Evolutionary conservation across 1,140 invertebrate species (phyloP).

Genomic region (Paraescarpia echinospica): DNA sequence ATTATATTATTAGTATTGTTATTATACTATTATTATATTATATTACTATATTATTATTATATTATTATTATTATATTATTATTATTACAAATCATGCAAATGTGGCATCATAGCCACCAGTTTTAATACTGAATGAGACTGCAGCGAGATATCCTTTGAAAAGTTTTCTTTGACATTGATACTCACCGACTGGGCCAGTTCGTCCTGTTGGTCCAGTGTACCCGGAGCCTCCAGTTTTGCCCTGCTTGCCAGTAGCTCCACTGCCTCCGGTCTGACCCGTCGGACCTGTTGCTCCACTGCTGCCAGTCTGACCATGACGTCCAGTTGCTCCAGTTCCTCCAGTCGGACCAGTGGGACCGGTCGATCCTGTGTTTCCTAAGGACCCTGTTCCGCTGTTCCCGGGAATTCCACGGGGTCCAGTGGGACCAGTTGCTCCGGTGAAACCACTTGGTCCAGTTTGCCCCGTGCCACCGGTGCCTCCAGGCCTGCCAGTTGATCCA

Average conservation of each 20-base stretch:
- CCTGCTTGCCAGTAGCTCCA: not conserved
- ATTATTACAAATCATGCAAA: too few relatives aligned
- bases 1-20: too few relatives aligned
- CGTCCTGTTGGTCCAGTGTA: constrained; percentile 14
- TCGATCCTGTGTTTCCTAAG: constrained; percentile 20
- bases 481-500: constrained; percentile 20
- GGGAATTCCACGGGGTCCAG: not conserved
- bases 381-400: constrained; percentile 7
- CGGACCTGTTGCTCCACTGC: constrained; percentile 15
- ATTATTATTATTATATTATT: too few relatives aligned
- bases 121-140: not conserved
- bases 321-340: constrained; percentile 12
- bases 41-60: too few relatives aligned
- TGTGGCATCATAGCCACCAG: too few relatives aligned
- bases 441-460: constrained; percentile 4
- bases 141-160: not conserved
- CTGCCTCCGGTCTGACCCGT: constrained; percentile 10
- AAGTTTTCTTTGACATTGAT: not conserved
- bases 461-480: constrained; percentile 10
- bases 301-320: not conserved
- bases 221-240: not conserved
- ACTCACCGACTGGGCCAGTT: constrained; percentile 9
- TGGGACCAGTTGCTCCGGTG: constrained; percentile 18
- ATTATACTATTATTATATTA: too few relatives aligned
- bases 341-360: constrained; percentile 22